A percentile compares a stretch with the other conserved stretches of the same genome.
Evolutionary conservation across 64 coral and sea anemone species (phyloP).

Genomic region (Porites lutea): DNA sequence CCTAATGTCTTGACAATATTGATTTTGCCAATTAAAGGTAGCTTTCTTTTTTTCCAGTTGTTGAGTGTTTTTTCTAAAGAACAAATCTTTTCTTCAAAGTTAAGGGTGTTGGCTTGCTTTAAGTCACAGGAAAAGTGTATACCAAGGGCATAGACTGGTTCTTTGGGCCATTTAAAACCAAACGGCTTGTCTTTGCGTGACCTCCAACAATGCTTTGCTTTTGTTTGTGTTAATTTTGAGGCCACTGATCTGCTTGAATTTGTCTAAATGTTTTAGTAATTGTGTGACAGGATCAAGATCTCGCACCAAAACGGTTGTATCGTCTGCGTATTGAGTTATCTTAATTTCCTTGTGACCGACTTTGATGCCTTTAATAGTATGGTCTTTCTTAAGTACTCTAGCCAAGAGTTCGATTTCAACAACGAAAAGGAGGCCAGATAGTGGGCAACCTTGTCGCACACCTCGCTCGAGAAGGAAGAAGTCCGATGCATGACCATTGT

Average conservation of each 20-base stretch:
- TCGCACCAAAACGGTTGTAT: neutral
- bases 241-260: conserved; percentile 11
- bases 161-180: too few relatives aligned
- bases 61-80: conserved; percentile 18
- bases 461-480: neutral
- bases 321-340: neutral
- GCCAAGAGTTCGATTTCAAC: neutral
- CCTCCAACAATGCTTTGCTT: neutral
- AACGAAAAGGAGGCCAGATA: neutral
- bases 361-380: conserved; percentile 12
- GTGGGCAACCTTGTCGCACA: conserved; percentile 27
- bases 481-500: neutral
- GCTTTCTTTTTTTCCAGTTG: conserved; percentile 28
- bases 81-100: neutral
- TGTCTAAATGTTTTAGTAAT: conserved; percentile 2
- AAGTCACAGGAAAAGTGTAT: neutral
- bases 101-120: neutral
- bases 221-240: conserved; percentile 17
- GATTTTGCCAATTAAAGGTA: conserved; percentile 20
- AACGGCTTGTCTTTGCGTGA: too few relatives aligned
- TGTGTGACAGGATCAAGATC: neutral
- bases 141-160: neutral
- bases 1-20: conserved; percentile 17
- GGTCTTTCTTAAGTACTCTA: neutral
- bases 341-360: conserved; percentile 10